Percentiles rank a stretch among this genome's conserved stretches.
These are phyloP conservation scores for Ormyrus labotus DNA, from an alignment of 2,888 invertebrate species.

Conservation along the genomic window DNA sequence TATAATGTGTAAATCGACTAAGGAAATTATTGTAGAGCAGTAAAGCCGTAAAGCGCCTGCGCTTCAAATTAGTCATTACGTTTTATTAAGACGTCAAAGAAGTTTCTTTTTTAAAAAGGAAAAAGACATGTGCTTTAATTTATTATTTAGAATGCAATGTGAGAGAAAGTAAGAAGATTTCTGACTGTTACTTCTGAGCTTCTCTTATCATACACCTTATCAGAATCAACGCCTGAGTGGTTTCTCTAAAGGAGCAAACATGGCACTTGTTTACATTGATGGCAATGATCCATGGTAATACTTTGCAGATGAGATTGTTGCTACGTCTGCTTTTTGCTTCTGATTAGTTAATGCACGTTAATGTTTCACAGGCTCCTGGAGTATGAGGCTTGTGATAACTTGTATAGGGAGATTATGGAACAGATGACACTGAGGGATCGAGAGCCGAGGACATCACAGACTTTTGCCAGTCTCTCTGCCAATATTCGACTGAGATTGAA, in stretches of 20 bases:
- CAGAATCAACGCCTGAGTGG: neutral
- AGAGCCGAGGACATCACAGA: constrained; percentile 77
- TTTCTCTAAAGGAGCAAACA: constrained; percentile 57
- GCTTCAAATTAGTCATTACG: no score
- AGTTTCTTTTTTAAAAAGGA: no score
- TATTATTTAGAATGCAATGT: no score
- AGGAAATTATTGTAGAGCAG: no score
- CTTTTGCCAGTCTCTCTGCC: constrained; percentile 80
- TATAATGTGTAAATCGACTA: no score
- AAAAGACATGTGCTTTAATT: no score
- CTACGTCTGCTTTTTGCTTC: constrained; percentile 9
- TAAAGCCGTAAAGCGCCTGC: no score
- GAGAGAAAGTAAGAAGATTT: no score
- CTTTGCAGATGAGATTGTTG: constrained; percentile 24
- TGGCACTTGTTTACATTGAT: constrained; percentile 72
- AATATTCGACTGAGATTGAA: constrained; percentile 80
- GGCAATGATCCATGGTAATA: constrained; percentile 72
- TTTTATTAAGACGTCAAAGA: no score
- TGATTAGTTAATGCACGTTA: neutral
- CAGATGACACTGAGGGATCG: constrained; percentile 79
- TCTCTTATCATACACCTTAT: constrained; percentile 26
- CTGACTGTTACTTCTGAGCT: neutral
- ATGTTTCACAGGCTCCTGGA: constrained; percentile 78
- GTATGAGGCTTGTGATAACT: constrained; percentile 82
- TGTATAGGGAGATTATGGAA: constrained; percentile 81